Evolutionary conservation across 2,888 invertebrate genomes (phyloP), one percentile per base, ranked within the genome.

Genomic region (Choreutis nemorana): DNA sequence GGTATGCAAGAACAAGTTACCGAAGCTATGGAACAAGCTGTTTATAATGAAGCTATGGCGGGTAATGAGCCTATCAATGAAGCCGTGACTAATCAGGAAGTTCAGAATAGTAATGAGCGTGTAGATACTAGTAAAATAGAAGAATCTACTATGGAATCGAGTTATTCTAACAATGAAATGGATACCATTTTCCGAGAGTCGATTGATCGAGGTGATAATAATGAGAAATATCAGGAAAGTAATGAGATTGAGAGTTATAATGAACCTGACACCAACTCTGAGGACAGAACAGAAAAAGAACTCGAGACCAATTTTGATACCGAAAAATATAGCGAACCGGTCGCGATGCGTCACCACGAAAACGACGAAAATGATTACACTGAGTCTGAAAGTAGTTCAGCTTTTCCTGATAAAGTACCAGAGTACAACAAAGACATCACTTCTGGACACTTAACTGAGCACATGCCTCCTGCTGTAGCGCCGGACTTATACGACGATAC

Each of bases 401-500:
- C n/a, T n/a, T n/a, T n/a, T n/a, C 8, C 6, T 2, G 18, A 18
- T 18, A 18, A 18, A 7, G 12, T 12, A 12, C 3, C 23, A 6
- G 23, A 23, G 11, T 4, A 9, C 11, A 11, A 23, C 8, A 23
- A 10, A 10, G 23, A 23, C 11, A 11, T 4, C 3, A 11, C 11
- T 10, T 4, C 23, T 23, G 22, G 10, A 21, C 9, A n/a, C n/a
- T n/a, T n/a, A n/a, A n/a, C n/a, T n/a, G n/a, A n/a, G n/a, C n/a
- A n/a, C n/a, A n/a, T n/a, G n/a, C n/a, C n/a, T n/a, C n/a, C n/a
- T n/a, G n/a, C n/a, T n/a, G n/a, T n/a, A n/a, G n/a, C n/a, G n/a
- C n/a, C n/a, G 2, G 50, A 50, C 11, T 35, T 71, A 6, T 72
- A 71, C 28, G 73, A 72, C 25, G 54, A 56, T 0, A 53, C 43